phyloP scores from a whole-genome alignment of 2,113 vertebrate genomes.

The Alethe diademata region DNA sequence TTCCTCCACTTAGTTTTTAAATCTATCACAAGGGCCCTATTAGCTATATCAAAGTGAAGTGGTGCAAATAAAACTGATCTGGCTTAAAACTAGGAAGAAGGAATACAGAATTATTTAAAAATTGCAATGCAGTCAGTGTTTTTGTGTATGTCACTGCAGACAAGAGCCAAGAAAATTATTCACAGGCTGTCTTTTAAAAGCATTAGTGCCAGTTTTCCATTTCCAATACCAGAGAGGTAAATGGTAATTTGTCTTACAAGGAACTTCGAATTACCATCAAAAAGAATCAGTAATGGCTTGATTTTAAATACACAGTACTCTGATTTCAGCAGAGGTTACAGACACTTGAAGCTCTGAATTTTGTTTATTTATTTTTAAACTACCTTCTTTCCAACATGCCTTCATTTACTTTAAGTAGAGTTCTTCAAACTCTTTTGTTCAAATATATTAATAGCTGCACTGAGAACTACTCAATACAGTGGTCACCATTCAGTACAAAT shows the following conservation, averaged over 20 bases:
- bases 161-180: background rate
- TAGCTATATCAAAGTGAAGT: slow-evolving; percentile 25
- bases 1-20: slow-evolving; percentile 24
- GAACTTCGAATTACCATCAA: background rate
- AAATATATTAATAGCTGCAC: background rate
- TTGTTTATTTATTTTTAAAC: background rate
- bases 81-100: slow-evolving; percentile 2
- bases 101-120: background rate
- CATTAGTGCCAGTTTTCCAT: background rate
- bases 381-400: background rate
- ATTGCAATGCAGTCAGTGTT: background rate
- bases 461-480: background rate
- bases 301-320: background rate
- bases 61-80: slow-evolving; percentile 28
- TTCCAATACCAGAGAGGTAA: background rate
- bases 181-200: background rate
- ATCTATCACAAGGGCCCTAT: slow-evolving; percentile 34
- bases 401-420: background rate
- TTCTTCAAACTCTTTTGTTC: background rate
- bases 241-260: background rate
- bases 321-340: background rate
- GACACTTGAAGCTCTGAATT: background rate
- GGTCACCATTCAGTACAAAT: background rate
- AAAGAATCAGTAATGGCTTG: background rate
- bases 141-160: background rate